phyloP scores from a whole-genome alignment of 2,888 invertebrate genomes.

The Danaus chrysippus region DNA sequence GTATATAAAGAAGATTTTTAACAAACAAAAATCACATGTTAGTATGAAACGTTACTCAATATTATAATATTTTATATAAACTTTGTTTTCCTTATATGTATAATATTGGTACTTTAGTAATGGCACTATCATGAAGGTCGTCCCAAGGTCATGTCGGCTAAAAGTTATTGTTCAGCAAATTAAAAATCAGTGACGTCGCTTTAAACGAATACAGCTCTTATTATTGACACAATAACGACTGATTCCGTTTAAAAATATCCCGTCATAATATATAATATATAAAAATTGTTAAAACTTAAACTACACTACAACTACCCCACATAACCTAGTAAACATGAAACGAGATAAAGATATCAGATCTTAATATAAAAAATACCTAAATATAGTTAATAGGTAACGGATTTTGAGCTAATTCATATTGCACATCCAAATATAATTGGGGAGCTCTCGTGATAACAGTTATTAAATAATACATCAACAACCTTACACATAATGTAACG shows the following conservation, averaged over 20 bases:
- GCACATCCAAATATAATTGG: constrained; percentile 42
- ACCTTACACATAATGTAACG: not conserved
- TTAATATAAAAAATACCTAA: constrained; percentile 44
- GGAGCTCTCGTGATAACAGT: not conserved
- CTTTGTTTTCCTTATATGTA: constrained; percentile 22
- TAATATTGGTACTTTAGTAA: constrained; percentile 21
- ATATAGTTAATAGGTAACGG: constrained; percentile 58
- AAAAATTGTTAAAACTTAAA: constrained; percentile 14
- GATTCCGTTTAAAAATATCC: not conserved
- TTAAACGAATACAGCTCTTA: not conserved
- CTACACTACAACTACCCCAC: constrained; percentile 37
- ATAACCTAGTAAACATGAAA: constrained; percentile 35
- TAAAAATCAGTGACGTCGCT: constrained; percentile 6
- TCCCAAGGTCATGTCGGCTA: constrained; percentile 1
- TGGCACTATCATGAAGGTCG: constrained; percentile 11
- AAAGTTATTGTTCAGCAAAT: constrained; percentile 1
- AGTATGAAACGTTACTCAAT: constrained; percentile 14
- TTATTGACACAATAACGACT: not conserved
- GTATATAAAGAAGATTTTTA: no score
- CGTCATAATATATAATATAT: not conserved
- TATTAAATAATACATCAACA: not conserved
- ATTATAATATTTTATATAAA: constrained; percentile 27
- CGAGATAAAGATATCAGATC: constrained; percentile 47
- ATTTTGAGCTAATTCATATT: constrained; percentile 60
- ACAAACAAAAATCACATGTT: not conserved